Conservation (phyloP, 2,888 invertebrate genomes). For the Myopa testacea region DNA sequence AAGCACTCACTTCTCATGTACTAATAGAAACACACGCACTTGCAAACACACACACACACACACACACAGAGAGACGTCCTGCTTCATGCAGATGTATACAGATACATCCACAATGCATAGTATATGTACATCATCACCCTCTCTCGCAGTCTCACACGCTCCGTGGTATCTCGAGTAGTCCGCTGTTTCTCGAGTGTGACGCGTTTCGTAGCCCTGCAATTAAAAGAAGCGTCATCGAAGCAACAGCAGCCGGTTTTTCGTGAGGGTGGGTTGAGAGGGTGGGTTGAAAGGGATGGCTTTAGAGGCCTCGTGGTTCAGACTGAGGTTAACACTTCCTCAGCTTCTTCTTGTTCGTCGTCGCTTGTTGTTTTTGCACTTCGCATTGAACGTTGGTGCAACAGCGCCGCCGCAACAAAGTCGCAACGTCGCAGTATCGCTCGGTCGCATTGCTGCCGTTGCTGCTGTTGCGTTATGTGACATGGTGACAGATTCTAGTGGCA, state of each 20-base stretch:
- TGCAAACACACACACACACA: not conserved
- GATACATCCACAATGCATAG: not conserved
- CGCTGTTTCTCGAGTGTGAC: not conserved
- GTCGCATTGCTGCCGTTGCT: not conserved
- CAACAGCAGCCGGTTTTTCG: not conserved
- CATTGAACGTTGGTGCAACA: not conserved
- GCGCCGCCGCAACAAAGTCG: not conserved
- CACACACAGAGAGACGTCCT: not conserved
- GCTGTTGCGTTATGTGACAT: not conserved
- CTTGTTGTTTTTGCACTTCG: not conserved
- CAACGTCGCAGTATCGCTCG: not conserved
- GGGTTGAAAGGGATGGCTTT: not conserved
- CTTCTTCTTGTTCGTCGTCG: not conserved
- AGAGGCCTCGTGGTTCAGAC: not conserved
- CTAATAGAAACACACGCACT: not conserved
- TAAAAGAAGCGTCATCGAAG: not conserved
- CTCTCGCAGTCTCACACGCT: not conserved
- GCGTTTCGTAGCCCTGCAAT: not conserved
- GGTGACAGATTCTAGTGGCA: conserved; percentile 17
- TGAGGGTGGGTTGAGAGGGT: not conserved
- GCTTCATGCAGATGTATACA: not conserved
- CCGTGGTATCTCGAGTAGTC: not conserved
- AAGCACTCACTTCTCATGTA: not conserved
- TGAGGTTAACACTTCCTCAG: not conserved
- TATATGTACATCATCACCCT: not conserved